Evolutionary conservation across 2,797 vertebrate genomes (phyloP).

Genomic region (Falco rusticolus): DNA sequence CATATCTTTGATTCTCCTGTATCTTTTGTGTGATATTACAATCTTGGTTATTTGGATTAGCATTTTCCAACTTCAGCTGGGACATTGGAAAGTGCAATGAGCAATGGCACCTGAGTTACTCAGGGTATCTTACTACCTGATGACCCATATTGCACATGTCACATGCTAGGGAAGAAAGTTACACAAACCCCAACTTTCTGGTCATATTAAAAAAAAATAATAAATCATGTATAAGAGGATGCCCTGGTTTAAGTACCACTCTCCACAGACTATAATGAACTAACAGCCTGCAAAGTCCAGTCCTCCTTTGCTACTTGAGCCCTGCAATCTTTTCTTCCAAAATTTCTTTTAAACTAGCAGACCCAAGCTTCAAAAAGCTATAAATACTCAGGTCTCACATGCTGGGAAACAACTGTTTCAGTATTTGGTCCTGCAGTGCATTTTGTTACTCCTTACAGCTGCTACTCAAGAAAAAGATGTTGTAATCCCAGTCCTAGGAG

Average conservation of each 20-base stretch:
- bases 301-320: background rate
- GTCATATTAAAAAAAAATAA: too few species aligned
- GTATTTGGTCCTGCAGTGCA: background rate
- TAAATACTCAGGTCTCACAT: background rate
- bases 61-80: background rate
- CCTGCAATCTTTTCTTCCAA: background rate
- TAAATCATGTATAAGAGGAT: background rate
- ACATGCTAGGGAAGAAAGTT: background rate
- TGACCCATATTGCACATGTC: background rate
- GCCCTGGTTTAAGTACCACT: background rate
- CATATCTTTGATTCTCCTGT: background rate
- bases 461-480: background rate
- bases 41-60: background rate
- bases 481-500: background rate
- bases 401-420: background rate
- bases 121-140: background rate
- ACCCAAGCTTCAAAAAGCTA: background rate
- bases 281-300: background rate
- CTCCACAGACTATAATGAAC: background rate
- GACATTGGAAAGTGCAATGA: background rate
- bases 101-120: background rate
- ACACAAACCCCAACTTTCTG: background rate
- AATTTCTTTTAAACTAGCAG: background rate
- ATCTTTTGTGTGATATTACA: background rate
- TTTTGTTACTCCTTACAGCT: background rate